A percentile compares a stretch with the other conserved stretches of the same genome.
phyloP scores from a whole-genome alignment of 2,113 vertebrate genomes.

The Heliornis fulica region DNA sequence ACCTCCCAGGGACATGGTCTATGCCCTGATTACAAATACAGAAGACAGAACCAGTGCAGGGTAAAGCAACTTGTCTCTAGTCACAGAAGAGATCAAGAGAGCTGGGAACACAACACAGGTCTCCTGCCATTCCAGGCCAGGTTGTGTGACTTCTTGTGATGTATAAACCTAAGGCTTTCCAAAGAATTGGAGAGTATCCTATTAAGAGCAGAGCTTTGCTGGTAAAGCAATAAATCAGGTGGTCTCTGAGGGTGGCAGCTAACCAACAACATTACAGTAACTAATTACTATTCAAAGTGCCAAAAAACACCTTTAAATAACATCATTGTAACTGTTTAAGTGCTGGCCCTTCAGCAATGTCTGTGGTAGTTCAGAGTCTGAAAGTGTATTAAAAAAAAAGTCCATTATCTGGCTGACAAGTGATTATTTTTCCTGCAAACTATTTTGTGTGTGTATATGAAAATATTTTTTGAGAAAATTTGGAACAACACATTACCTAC shows the following conservation, averaged over 20 bases:
- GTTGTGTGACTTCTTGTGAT: background rate
- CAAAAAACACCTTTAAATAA: background rate
- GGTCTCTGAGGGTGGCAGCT: background rate
- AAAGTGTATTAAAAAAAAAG: background rate
- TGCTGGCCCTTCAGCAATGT: background rate
- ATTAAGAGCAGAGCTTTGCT: background rate
- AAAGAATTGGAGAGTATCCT: background rate
- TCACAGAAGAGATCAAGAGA: background rate
- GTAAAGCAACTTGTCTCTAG: background rate
- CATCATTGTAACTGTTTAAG: background rate
- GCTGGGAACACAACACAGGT: background rate
- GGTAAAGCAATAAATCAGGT: background rate
- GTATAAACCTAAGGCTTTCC: background rate
- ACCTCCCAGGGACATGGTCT: background rate
- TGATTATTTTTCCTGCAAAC: background rate
- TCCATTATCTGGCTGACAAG: background rate
- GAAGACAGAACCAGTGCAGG: slow-evolving; percentile 2
- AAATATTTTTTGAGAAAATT: background rate
- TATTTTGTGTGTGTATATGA: background rate
- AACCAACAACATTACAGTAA: fast-evolving
- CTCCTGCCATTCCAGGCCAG: background rate
- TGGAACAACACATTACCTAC: background rate
- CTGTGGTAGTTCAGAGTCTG: background rate
- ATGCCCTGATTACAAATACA: background rate
- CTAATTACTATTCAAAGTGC: background rate